Evolutionary conservation across 1,140 invertebrate genomes (phyloP).

Genomic region (Ceratina japonica): DNA sequence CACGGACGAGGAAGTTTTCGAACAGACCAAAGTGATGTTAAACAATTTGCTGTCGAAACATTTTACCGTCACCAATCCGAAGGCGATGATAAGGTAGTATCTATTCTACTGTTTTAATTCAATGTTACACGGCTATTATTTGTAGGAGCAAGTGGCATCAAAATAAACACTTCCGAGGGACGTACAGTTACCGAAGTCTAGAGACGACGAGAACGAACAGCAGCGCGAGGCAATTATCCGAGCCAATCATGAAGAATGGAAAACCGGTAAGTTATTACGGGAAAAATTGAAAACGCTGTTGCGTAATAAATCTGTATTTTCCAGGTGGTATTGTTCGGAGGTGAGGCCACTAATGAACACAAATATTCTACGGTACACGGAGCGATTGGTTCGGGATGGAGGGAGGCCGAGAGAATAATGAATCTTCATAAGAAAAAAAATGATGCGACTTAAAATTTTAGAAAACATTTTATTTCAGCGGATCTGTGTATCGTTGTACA

Average conservation of each 20-base stretch:
- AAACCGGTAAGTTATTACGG: slow-evolving; percentile 64
- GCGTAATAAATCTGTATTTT: slow-evolving; percentile 53
- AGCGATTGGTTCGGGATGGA: slow-evolving; percentile 87
- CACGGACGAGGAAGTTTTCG: slow-evolving; percentile 75
- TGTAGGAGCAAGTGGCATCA: slow-evolving; percentile 84
- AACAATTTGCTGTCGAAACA: slow-evolving; percentile 73
- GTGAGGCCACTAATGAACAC: slow-evolving; percentile 84
- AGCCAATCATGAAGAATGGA: slow-evolving; percentile 66
- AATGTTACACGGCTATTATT: neutral
- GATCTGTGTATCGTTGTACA: neutral
- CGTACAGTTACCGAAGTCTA: slow-evolving; percentile 85
- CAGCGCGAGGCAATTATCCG: slow-evolving; percentile 57
- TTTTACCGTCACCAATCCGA: slow-evolving; percentile 78
- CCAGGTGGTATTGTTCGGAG: slow-evolving; percentile 83
- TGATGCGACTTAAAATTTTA: neutral
- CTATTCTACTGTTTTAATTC: neutral
- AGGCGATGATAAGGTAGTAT: slow-evolving; percentile 60
- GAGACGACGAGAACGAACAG: slow-evolving; percentile 70
- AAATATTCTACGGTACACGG: slow-evolving; percentile 90
- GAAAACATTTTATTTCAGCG: neutral
- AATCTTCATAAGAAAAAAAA: slow-evolving; percentile 47
- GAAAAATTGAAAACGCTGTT: neutral
- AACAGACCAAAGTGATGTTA: slow-evolving; percentile 73
- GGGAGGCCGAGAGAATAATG: slow-evolving; percentile 86
- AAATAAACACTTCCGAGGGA: slow-evolving; percentile 84